Evolutionary conservation across 1,140 invertebrate species (phyloP).

Genomic region (Drosophila chauvacae): DNA sequence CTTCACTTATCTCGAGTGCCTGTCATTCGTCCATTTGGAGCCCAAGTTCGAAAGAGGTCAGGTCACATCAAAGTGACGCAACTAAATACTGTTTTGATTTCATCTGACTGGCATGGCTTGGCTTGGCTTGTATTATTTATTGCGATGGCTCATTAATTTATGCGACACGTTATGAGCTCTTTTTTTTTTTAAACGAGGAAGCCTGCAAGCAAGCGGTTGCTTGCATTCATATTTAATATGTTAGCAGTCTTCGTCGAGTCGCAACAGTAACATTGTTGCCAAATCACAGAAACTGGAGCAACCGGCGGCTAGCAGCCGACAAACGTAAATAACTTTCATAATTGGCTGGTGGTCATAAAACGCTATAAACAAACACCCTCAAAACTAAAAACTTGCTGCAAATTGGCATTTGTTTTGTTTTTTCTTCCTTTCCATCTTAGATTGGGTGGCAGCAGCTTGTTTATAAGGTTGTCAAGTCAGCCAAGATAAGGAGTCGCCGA

Average conservation of each 20-base stretch:
- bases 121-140: constrained; percentile 36
- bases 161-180: constrained; percentile 43
- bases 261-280: constrained; percentile 42
- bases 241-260: background rate
- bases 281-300: constrained; percentile 44
- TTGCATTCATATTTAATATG: constrained; percentile 27
- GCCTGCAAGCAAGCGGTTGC: too few species aligned
- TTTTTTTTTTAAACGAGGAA: too few species aligned
- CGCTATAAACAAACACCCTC: constrained; percentile 15
- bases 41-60: constrained; percentile 30
- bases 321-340: constrained; percentile 46
- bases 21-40: background rate
- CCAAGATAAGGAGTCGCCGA: constrained; percentile 21
- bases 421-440: background rate
- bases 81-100: constrained; percentile 26
- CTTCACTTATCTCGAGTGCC: constrained; percentile 6
- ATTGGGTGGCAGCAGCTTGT: constrained; percentile 15
- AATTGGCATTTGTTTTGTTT: constrained; percentile 2
- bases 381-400: background rate
- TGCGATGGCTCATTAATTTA: constrained; percentile 54
- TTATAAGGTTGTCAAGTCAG: constrained; percentile 29
- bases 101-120: background rate
- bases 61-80: constrained; percentile 33
- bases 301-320: background rate
- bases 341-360: constrained; percentile 26